Evolutionary conservation across 2,797 vertebrate genomes (phyloP).

Genomic region (Rhinella marina): DNA sequence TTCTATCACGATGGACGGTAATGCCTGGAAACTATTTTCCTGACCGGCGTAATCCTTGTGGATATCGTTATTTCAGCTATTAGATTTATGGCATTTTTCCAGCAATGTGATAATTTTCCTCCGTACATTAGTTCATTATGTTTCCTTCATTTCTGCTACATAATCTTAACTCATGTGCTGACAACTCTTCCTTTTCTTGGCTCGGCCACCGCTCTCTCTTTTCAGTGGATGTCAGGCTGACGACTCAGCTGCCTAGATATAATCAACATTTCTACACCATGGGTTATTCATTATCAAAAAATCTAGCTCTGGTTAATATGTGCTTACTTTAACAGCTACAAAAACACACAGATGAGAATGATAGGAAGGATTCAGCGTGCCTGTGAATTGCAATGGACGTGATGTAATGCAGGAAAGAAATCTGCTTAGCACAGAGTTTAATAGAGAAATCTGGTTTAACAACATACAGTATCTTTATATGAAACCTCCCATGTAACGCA

Average conservation of each 20-base stretch:
- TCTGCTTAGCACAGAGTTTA: neutral
- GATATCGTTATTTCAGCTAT: constrained; percentile 7
- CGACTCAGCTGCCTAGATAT: constrained; percentile 22
- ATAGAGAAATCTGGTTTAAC: constrained; percentile 8
- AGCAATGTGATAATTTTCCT: constrained; percentile 24
- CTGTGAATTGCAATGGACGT: neutral
- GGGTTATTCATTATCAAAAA: constrained; percentile 59
- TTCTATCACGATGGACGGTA: constrained; percentile 20
- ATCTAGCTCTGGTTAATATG: constrained; percentile 53
- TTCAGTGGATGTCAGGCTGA: neutral
- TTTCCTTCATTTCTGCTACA: neutral
- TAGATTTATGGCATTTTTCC: constrained; percentile 40
- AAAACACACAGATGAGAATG: constrained; percentile 24
- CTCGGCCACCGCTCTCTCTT: neutral
- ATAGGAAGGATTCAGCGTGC: neutral
- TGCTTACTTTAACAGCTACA: constrained; percentile 52
- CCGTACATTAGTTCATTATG: neutral
- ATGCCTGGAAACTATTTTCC: constrained; percentile 34
- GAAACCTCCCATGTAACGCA: neutral
- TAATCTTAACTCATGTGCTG: neutral
- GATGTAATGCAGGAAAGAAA: neutral
- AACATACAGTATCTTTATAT: neutral
- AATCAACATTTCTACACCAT: constrained; percentile 37
- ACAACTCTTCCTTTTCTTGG: neutral
- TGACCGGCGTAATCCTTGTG: constrained; percentile 17